Base-by-base conservation (phyloP, 37 sponge, comb jelly and placozoan species). In the Oscarella lobularis region DNA sequence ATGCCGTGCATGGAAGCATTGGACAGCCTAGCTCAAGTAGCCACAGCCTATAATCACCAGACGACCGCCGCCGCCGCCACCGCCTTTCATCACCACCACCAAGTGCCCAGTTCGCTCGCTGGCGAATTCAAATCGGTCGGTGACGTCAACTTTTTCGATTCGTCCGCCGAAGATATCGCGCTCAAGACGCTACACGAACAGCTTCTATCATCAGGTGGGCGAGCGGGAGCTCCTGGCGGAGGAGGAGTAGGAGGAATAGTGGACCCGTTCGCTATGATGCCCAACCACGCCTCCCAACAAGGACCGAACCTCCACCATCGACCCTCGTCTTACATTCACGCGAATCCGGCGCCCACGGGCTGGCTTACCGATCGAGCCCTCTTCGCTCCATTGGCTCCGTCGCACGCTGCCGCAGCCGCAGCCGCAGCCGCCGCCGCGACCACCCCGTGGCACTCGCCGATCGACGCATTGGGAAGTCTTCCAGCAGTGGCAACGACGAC, bases 1-100 rank as follows among this genome's bases (percentile, higher is more conserved):
- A 48, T 48, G 60, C 60, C 60, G 14, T 48, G 60, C 60, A 48
- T 48, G 60, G 60, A 48, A 48, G 60, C 60, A 48, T 20, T 48
- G 20, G 60, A 48, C 60, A 48, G 60, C 20, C 60, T 48, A 9
- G 60, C 60, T 48, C 60, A 48, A 48, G 60, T 48, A 20, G 60
- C 60, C 60, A 48, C 14, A 27, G 20, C 60, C 20, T 20, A 20
- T 27, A 48, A 48, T 48, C 60, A 48, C 14, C 60, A 48, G 60
- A 20, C 60, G 20, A 20, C 60, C 14, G 14, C 9, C 20, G 14
- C 60, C 9, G 60, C 60, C 9, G 60, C 60, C 14, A 9, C 9
- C 20, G 14, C 60, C 9, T 48, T 48, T 20, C n/a, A n/a, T n/a
- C 14, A 48, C 14, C 60, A 48, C 9, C 60, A 48, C 14, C 60